These are phyloP conservation scores for Oreochromis aureus DNA, from an alignment of 2,113 vertebrate genomes.

Conservation along the genomic window DNA sequence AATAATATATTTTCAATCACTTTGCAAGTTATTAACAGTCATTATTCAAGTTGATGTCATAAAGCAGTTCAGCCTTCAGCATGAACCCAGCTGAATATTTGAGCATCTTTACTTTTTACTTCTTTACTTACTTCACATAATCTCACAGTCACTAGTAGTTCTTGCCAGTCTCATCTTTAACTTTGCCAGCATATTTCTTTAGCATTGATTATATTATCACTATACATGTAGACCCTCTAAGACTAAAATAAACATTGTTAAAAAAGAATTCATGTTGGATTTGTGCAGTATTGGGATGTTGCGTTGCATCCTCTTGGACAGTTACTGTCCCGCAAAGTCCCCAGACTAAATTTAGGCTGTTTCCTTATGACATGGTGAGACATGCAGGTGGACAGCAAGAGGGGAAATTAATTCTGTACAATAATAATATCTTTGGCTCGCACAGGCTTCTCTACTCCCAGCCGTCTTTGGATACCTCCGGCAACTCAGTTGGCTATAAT, in stretches of 20 bases:
- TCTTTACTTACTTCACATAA: background rate
- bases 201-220: background rate
- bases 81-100: background rate
- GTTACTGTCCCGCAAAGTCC: background rate
- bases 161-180: background rate
- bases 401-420: slow-evolving; percentile 23
- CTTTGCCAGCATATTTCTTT: background rate
- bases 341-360: slow-evolving; percentile 8
- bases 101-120: background rate
- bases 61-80: background rate
- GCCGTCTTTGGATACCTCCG: background rate
- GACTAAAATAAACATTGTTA: background rate
- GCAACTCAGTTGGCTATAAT: slow-evolving; percentile 3
- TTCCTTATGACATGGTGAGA: slow-evolving; percentile 21
- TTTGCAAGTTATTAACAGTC: background rate
- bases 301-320: background rate
- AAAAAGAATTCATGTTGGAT: background rate
- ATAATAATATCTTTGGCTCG: slow-evolving; percentile 34
- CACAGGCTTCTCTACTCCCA: background rate
- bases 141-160: background rate
- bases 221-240: background rate
- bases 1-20: slow-evolving; percentile 6
- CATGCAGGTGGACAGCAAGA: slow-evolving; percentile 22
- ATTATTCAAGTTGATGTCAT: slow-evolving; percentile 21
- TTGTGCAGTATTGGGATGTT: background rate